Evolutionary conservation across 2,113 vertebrate genomes (phyloP), one percentile per base, ranked within the genome.

Genomic region (Sylvietta virens): DNA sequence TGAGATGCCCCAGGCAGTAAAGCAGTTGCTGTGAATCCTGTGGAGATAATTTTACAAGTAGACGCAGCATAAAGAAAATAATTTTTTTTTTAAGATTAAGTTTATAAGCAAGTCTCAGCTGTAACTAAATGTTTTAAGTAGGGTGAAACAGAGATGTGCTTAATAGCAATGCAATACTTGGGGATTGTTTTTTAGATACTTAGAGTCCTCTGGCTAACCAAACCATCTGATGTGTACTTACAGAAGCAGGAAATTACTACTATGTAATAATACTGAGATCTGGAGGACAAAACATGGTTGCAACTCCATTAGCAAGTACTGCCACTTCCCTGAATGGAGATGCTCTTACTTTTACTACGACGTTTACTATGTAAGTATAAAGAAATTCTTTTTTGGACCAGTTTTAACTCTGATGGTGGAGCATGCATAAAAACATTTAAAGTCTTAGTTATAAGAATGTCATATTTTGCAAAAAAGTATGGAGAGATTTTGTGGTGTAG

Each of bases 181-280:
- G 51, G 15, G 13, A 2, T 26, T 37, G 4, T 40, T 47, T 58
- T 62, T 73, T n/a, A 37, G 37, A 4, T 76, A 20, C 13, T 87
- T 82, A 44, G 10, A 22, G 16, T 30, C 2, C 15, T 87, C 30
- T 57, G 17, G 54, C 65, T 90, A 73, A 86, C 21, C 50, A 84
- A 73, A 58, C 66, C 8, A 13, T 37, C 66, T 97, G 61, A 71
- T 77, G 16, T 95, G 20, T 96, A 18, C 76, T 97, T 95, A 31
- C 98, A 99, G 99, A 99, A 64, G 97, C 98, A n/a, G 98, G 98
- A 93, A 99, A 98, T 92, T 98, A 99, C 94, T 99, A 99, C 78
- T 99, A 98, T 94, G 98, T 99, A 94, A 95, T 99, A 91, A 97
- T 99, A 97, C 97, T 99, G 60, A 98, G 98, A 61, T 98, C 99